phyloP scores from a whole-genome alignment of 2,888 invertebrate species.

The Caenorhabditis virilis region DNA sequence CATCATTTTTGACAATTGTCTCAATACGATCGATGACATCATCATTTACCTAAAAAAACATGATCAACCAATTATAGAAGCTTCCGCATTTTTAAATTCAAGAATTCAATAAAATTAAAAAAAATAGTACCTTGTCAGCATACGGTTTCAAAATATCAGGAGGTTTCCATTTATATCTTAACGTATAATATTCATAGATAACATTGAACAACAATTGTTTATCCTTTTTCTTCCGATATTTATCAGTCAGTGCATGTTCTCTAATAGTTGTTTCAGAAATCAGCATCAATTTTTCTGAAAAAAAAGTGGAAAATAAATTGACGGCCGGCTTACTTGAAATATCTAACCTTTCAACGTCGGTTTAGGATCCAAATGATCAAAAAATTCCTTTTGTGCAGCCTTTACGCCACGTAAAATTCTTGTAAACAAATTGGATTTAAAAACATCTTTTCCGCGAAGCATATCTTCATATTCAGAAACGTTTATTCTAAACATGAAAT shows the following conservation, averaged over 20 bases:
- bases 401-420: neutral
- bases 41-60: too few relatives aligned
- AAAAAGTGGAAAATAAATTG: neutral
- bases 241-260: neutral
- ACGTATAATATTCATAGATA: neutral
- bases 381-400: neutral
- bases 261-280: neutral
- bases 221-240: neutral
- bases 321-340: too few relatives aligned
- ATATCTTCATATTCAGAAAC: neutral
- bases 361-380: neutral
- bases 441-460: neutral
- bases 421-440: neutral
- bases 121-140: too few relatives aligned
- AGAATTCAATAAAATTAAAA: too few relatives aligned
- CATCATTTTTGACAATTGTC: neutral
- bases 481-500: neutral
- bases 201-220: neutral
- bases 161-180: neutral
- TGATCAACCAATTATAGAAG: too few relatives aligned
- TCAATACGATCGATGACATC: too few relatives aligned
- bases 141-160: too few relatives aligned
- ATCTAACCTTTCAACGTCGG: neutral
- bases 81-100: too few relatives aligned
- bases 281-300: constrained; percentile 1